These are phyloP conservation scores for Sanderia malayensis DNA, from an alignment of 30 jellyfish, hydroid and myxozoan genomes.

Conservation along the genomic window DNA sequence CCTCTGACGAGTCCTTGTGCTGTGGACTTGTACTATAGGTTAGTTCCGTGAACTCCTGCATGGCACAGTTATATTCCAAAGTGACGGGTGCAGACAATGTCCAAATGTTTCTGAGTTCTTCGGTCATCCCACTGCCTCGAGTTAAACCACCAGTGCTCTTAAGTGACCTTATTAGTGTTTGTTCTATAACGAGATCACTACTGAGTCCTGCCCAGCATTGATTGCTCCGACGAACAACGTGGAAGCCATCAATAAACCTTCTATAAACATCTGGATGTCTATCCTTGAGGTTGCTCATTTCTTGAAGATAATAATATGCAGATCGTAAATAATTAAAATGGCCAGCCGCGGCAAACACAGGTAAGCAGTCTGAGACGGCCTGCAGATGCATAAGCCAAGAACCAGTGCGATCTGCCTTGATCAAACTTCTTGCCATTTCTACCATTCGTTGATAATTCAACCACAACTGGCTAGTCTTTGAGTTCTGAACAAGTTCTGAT, in stretches of 20 bases:
- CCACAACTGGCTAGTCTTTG: constrained; percentile 22
- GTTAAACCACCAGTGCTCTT: constrained; percentile 20
- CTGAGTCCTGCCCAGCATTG: constrained; percentile 24
- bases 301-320: constrained; percentile 9
- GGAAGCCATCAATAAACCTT: constrained; percentile 18
- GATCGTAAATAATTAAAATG: constrained; percentile 5
- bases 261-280: constrained; percentile 16
- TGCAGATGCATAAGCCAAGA: constrained; percentile 17
- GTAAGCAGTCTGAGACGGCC: constrained; percentile 1
- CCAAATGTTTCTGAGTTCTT: constrained; percentile 17
- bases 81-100: constrained; percentile 12
- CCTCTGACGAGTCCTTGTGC: constrained; percentile 34
- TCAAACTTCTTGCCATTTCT: constrained; percentile 6
- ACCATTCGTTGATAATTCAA: constrained; percentile 20
- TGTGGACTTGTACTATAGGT: constrained; percentile 13
- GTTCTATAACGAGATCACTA: constrained; percentile 13
- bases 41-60: constrained; percentile 11
- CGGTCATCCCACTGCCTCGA: constrained; percentile 27
- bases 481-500: background rate
- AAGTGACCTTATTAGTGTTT: constrained; percentile 9
- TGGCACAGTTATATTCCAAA: constrained; percentile 13
- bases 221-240: constrained; percentile 3
- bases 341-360: constrained; percentile 15
- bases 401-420: constrained; percentile 28
- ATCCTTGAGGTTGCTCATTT: constrained; percentile 11